Evolutionary conservation across 2,797 vertebrate species (phyloP).

Genomic region (Siniperca scherzeri): DNA sequence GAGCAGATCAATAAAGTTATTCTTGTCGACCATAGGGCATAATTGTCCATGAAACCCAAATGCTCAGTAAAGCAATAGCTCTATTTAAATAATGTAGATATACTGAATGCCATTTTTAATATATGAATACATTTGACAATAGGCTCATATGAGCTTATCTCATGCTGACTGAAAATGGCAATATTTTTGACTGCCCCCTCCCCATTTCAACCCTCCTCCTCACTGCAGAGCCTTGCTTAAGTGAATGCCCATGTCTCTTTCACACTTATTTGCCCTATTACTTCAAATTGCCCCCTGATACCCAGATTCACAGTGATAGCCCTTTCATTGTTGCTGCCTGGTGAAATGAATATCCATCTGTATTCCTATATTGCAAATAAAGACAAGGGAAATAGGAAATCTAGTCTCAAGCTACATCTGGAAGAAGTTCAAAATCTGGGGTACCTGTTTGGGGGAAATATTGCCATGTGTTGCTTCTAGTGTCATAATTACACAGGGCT

Average conservation of each 20-base stretch:
- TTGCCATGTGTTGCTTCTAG: slow-evolving; percentile 13
- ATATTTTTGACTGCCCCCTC: slow-evolving; percentile 37
- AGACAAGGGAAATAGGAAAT: slow-evolving; percentile 13
- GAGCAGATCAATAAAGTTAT: background rate
- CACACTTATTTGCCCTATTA: slow-evolving; percentile 58
- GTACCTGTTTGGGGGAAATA: slow-evolving; percentile 2
- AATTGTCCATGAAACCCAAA: background rate
- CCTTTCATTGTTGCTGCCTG: slow-evolving; percentile 44
- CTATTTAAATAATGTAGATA: slow-evolving; percentile 70
- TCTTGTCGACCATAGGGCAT: background rate
- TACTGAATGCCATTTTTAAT: slow-evolving; percentile 72
- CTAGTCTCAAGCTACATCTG: background rate
- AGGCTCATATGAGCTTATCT: slow-evolving; percentile 52
- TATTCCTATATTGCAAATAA: slow-evolving; percentile 30
- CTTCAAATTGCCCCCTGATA: slow-evolving; percentile 53
- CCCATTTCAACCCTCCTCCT: slow-evolving; percentile 15
- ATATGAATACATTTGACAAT: slow-evolving; percentile 71
- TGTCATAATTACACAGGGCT: background rate
- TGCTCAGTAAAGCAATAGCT: slow-evolving; percentile 51
- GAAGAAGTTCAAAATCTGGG: slow-evolving; percentile 6
- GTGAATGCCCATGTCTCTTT: slow-evolving; percentile 23
- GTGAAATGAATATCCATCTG: slow-evolving; percentile 45
- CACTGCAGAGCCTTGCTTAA: slow-evolving; percentile 33
- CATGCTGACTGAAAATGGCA: slow-evolving; percentile 54
- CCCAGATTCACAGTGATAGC: slow-evolving; percentile 21